Evolutionary conservation across 1,140 invertebrate genomes (phyloP).

Genomic region (Ectropis grisescens): DNA sequence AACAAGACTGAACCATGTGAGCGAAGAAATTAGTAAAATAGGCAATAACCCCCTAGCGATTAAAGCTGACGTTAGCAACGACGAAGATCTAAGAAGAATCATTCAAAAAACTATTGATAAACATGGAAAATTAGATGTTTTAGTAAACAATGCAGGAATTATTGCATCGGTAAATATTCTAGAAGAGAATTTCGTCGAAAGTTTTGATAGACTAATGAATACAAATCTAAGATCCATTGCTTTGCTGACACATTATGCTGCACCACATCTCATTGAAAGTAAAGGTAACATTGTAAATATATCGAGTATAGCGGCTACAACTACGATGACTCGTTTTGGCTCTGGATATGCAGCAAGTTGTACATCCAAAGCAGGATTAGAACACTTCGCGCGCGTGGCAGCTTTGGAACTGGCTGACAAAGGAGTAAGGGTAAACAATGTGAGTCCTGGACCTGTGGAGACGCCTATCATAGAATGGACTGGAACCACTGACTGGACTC

Average conservation of each 20-base stretch:
- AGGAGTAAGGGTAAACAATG: conserved; percentile 1
- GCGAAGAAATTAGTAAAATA: not conserved
- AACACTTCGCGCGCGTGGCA: too few relatives aligned
- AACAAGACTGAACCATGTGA: not conserved
- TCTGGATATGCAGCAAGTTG: too few relatives aligned
- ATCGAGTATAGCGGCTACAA: not conserved
- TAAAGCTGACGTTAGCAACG: conserved; percentile 1
- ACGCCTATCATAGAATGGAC: conserved; percentile 1
- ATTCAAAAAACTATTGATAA: too few relatives aligned
- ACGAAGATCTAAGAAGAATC: conserved; percentile 1
- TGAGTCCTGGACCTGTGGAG: conserved; percentile 1
- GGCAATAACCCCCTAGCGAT: not conserved
- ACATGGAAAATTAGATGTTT: too few relatives aligned
- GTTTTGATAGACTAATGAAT: conserved; percentile 1
- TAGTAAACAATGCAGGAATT: too few relatives aligned
- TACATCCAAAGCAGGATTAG: too few relatives aligned
- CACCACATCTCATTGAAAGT: not conserved
- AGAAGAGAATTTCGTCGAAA: not conserved
- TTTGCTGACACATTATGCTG: not conserved
- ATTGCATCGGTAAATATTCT: not conserved
- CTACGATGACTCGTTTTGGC: too few relatives aligned
- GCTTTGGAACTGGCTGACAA: too few relatives aligned
- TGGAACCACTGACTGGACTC: too few relatives aligned
- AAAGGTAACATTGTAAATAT: too few relatives aligned
- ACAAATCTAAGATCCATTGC: conserved; percentile 1